Evolutionary conservation across 2,888 invertebrate genomes (phyloP), one percentile per base, ranked within the genome.

Genomic region (Serrognathus titanus): DNA sequence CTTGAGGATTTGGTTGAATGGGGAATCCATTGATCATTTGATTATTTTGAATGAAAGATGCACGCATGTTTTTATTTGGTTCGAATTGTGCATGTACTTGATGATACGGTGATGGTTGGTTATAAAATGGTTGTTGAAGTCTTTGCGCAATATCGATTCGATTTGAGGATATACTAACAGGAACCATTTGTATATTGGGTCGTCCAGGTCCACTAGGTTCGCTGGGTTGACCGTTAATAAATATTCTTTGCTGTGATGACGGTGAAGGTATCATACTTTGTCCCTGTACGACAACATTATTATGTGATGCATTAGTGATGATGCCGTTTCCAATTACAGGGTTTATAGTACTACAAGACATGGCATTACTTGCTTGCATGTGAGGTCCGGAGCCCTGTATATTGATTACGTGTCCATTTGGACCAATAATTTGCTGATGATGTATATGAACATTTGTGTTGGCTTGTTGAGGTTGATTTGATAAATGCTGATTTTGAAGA

Each of bases 341-440:
- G 46, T 63, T 63, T 11, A 64, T 38, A 16, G 58, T 54, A 7
- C 61, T 61, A n/a, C 57, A 55, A 9, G 59, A 58, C 7, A 63
- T 56, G 13, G 55, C 55, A 3, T 48, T 51, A 36, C 57, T 55
- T 45, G 43, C 43, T 7, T 35, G 38, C n/a, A 49, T 48, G 13
- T 55, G 53, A 49, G 53, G 53, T 41, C 59, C 57, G 13, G 69
- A 76, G 35, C 81, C 81, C 67, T 84, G 83, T 7, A 84, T 79
- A 38, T 83, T 83, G 54, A 85, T 83, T 48, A 85, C 78, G 72
- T 84, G 84, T 43, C 84, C 84, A 62, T 83, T 83, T 1, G 83
- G 81, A 8, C 83, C 83, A 55, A 84, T 71, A 38, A 84, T 70
- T 59, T 78, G 77, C 54, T 75, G 75, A 31, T 73, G 67, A 31